Base-by-base conservation (phyloP, 2,888 invertebrate species). In the Ecliptopera silaceata region DNA sequence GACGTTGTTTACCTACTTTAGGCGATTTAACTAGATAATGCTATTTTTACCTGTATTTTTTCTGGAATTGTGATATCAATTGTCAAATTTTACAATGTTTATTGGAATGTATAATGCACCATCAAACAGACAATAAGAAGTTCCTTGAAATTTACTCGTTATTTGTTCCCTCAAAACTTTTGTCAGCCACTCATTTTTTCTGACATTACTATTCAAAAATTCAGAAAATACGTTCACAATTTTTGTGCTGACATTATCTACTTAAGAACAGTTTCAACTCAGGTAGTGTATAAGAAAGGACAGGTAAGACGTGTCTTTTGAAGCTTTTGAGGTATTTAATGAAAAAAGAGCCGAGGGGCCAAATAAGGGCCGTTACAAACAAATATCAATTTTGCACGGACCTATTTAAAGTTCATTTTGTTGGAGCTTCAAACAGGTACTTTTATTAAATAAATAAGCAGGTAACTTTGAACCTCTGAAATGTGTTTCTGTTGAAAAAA, bases 231-330 rank as follows among this genome's bases (percentile, higher is more conserved):
- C 6, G 32, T n/a, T 31, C 18, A 49, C 44, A 45, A 34, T 53
- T 59, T 41, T 36, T 26, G 1, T 26, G 6, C 5, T 42, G 50
- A 43, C 41, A 50, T 59, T 59, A 56, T 38, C 51, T 44, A 47
- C 55, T 38, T 55, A 51, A 39, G 57, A 62, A 61, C 55, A 58
- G 56, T 56, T 55, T 39, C 41, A 11, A n/a, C 51, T 15, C 63
- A 63, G 63, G 61, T 65, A 63, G 46, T 42, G 44, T 59, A 54
- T 57, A 59, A 58, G 57, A 56, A 63, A 56, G 58, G 52, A 56
- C 61, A 60, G 61, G 64, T 62, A 55, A 34, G 29, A 62, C 62
- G 66, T 66, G 64, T 48, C 62, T 59, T 56, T 63, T 56, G 45
- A 50, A 50, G 54, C 44, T 48, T 64, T 64, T 44, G 54, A 51